A percentile compares a stretch with the other conserved stretches of the same genome.
Conservation (phyloP, 1,140 invertebrate species). For the Tetramorium simillimum region DNA sequence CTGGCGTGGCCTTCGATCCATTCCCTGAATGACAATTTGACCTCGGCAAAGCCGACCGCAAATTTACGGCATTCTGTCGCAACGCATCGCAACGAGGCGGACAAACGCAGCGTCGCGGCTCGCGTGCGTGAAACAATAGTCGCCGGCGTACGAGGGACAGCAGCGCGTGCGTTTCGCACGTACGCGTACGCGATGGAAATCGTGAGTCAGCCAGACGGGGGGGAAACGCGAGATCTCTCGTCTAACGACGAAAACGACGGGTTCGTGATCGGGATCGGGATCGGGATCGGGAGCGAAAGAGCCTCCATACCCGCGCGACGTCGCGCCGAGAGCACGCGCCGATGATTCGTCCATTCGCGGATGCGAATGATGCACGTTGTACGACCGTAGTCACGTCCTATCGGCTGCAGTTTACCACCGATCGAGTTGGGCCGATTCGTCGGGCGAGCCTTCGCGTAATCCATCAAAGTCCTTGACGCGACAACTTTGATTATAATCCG, state of each 20-base stretch:
- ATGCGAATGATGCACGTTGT: slow-evolving; percentile 11
- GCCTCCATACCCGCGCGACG: no score
- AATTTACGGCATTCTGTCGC: slow-evolving; percentile 27
- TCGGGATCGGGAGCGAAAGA: no score
- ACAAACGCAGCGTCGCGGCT: slow-evolving; percentile 3
- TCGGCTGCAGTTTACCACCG: background rate
- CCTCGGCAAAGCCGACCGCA: background rate
- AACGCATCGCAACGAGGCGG: slow-evolving; percentile 35
- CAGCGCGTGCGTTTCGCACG: background rate
- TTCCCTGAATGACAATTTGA: background rate
- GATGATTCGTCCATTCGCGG: slow-evolving; percentile 27
- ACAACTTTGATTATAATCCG: background rate
- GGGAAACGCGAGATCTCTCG: slow-evolving; percentile 20
- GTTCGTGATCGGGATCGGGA: slow-evolving; percentile 42
- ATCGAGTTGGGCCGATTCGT: slow-evolving; percentile 2
- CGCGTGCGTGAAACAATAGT: slow-evolving; percentile 43
- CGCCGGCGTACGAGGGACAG: background rate
- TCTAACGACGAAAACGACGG: slow-evolving; percentile 37
- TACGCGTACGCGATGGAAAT: slow-evolving; percentile 11
- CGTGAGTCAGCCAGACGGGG: slow-evolving; percentile 11
- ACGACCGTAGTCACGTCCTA: slow-evolving; percentile 25
- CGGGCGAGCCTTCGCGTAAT: background rate
- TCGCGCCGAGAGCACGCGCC: background rate
- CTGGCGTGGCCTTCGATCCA: background rate
- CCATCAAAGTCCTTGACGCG: background rate